phyloP scores from a whole-genome alignment of 2,113 vertebrate species.

The Addax nasomaculatus region DNA sequence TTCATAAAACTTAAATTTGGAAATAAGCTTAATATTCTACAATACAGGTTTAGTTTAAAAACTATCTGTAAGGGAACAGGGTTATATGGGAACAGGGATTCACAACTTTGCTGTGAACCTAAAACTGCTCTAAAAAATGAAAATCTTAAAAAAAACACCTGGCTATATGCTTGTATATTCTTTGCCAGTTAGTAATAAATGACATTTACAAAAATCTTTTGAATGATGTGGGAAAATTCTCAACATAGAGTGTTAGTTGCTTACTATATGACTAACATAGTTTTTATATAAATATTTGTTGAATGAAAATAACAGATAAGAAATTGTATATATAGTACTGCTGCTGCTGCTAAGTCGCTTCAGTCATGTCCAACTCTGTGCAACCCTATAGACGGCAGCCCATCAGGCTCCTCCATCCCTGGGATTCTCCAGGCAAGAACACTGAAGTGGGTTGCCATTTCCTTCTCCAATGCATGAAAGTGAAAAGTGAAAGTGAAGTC shows the following conservation, averaged over 20 bases:
- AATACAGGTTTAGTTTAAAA: conserved; percentile 18
- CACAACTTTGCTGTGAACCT: not conserved
- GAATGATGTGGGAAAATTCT: conserved; percentile 1
- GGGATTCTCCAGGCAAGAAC: too few relatives aligned
- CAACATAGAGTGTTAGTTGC: not conserved
- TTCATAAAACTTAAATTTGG: conserved; percentile 3
- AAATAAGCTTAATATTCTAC: not conserved
- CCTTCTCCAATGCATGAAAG: too few relatives aligned
- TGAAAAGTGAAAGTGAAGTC: too few relatives aligned
- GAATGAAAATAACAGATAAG: conserved; percentile 9
- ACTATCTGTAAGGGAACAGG: not conserved
- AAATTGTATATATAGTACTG: not conserved
- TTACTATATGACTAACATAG: not conserved
- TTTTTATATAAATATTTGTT: conserved; percentile 43
- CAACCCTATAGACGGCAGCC: too few relatives aligned
- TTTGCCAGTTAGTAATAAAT: conserved; percentile 12
- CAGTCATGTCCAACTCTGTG: too few relatives aligned
- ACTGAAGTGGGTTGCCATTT: too few relatives aligned
- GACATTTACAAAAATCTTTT: conserved; percentile 1
- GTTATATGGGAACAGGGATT: not conserved
- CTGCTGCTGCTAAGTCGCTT: not conserved
- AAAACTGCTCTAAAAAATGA: not conserved
- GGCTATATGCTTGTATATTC: not conserved
- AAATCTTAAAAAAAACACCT: not conserved
- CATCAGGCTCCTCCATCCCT: too few relatives aligned